Evolutionary conservation across 1,140 invertebrate genomes (phyloP), one percentile per base, ranked within the genome.

Genomic region (Cydia pomonella): DNA sequence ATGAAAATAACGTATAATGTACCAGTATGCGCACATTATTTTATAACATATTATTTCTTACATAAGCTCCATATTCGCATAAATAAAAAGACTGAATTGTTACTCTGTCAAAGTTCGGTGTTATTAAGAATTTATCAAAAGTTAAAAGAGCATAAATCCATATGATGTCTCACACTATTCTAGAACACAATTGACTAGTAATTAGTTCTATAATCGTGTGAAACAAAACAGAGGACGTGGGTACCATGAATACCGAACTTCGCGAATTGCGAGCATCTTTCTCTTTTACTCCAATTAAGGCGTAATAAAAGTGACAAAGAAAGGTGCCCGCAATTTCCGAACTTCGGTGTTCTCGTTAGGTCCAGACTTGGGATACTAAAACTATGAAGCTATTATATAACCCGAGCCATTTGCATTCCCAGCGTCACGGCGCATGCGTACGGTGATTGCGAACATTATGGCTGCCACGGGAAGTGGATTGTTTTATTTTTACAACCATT

Each of bases 401-500:
- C 23, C 23, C 53, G 9, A 23, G 7, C 53, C 53, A 69, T 69
- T 69, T 63, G 62, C 13, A 33, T 69, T 82, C 82, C 75, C 82
- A 83, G 41, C 79, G 84, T 73, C 78, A 86, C 84, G 86, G 77
- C 82, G 74, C 38, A 44, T 81, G 84, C 73, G 74, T 74, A 47
- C 71, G 50, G 74, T 86, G 84, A 87, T 87, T 82, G 80, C 75
- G 82, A 78, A 75, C 82, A 83, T 85, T 85, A 87, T 87, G 84
- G 86, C 29, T 13, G 64, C 27, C 64, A 69, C 41, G 64, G 64
- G 64, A 69, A 69, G n/a, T 53, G 16, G 47, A 50, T 50, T 50
- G 47, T 50, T 50, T 50, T 50, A 50, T 59, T 23, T 59, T 23
- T 59, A 59, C 10, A 59, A 23, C 18, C 21, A 23, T 23, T 53